Percentiles rank a stretch among this genome's conserved stretches.
phyloP scores from a whole-genome alignment of 2,113 vertebrate genomes.

The Ondatra zibethicus region DNA sequence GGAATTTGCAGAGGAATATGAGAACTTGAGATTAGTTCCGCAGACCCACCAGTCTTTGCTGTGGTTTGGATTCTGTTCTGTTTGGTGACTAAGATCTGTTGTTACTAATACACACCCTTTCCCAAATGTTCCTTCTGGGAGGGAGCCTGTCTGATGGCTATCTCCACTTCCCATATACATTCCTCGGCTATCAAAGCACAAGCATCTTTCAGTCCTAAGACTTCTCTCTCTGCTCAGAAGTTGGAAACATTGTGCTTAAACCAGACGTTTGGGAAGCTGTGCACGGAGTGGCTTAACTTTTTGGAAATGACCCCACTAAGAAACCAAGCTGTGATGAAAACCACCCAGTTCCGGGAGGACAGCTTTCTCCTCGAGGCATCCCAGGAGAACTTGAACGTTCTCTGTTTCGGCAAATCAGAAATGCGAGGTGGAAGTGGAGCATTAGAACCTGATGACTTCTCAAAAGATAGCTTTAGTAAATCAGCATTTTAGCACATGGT shows the following conservation, averaged over 20 bases:
- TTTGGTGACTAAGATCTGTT: slow-evolving; percentile 50
- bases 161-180: slow-evolving; percentile 6
- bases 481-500: slow-evolving; percentile 49
- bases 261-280: background rate
- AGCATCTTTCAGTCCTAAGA: background rate
- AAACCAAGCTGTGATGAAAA: slow-evolving; percentile 41
- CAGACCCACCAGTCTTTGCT: slow-evolving; percentile 35
- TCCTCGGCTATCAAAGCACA: background rate
- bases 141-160: slow-evolving; percentile 3
- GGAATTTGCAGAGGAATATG: slow-evolving; percentile 8
- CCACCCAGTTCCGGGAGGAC: slow-evolving; percentile 21
- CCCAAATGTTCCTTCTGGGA: slow-evolving; percentile 15
- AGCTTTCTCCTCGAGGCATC: slow-evolving; percentile 32
- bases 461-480: slow-evolving; percentile 12
- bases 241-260: background rate
- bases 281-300: background rate
- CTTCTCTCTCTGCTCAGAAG: background rate
- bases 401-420: slow-evolving; percentile 57
- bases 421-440: slow-evolving; percentile 7
- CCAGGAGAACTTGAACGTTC: slow-evolving; percentile 8
- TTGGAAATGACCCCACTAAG: slow-evolving; percentile 4
- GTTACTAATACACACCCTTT: slow-evolving; percentile 9
- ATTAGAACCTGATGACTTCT: slow-evolving; percentile 23
- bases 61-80: slow-evolving; percentile 51
- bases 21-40: background rate